phyloP scores from a whole-genome alignment of 2,888 invertebrate genomes.

The Sarcophaga rosellei region DNA sequence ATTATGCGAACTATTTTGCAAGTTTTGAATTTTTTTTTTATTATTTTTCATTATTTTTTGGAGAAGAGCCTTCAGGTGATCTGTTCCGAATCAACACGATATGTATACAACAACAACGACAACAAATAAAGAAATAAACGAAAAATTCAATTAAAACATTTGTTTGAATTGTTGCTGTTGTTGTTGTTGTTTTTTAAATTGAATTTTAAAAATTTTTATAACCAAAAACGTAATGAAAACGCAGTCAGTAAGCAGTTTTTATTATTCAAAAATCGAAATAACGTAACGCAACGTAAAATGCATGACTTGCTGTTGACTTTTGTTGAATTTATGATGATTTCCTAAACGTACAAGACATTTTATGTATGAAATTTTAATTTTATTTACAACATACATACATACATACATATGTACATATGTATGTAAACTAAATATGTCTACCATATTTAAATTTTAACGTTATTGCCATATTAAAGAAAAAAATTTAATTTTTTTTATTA shows the following conservation, averaged over 20 bases:
- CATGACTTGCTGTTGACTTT: conserved; percentile 22
- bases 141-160: conserved; percentile 62
- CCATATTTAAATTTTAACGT: too few relatives aligned
- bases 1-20: conserved; percentile 30
- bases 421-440: neutral
- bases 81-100: conserved; percentile 20
- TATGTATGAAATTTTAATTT: conserved; percentile 23
- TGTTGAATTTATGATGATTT: conserved; percentile 49
- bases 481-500: too few relatives aligned
- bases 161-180: conserved; percentile 23
- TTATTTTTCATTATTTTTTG: conserved; percentile 24
- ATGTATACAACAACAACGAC: neutral
- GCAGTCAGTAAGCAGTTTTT: neutral
- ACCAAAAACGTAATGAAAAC: conserved; percentile 19
- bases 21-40: neutral
- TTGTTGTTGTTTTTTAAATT: neutral
- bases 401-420: neutral
- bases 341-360: conserved; percentile 52
- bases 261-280: conserved; percentile 7
- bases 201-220: conserved; percentile 7
- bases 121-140: conserved; percentile 8
- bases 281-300: neutral
- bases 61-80: conserved; percentile 65
- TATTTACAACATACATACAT: neutral
- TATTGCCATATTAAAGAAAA: too few relatives aligned